A percentile compares a stretch with the other conserved stretches of the same genome.
These are phyloP conservation scores for Chelonoidis abingdonii DNA, from an alignment of 2,113 vertebrate species.

Conservation along the genomic window DNA sequence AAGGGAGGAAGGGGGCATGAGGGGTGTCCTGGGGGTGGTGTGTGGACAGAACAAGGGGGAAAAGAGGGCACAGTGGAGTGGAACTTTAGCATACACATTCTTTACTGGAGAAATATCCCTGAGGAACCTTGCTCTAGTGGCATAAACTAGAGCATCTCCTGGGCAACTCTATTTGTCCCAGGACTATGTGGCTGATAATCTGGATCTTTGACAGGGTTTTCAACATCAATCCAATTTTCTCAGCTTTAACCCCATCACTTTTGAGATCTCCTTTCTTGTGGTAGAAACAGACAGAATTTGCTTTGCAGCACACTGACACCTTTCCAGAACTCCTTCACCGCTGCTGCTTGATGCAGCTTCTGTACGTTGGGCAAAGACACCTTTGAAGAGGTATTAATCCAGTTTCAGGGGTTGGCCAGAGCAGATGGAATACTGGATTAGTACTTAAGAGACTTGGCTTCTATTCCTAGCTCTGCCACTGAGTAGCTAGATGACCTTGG, in stretches of 20 bases:
- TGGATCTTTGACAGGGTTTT: neutral
- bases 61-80: neutral
- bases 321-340: neutral
- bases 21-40: neutral
- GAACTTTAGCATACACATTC: neutral
- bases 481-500: neutral
- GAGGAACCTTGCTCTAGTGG: neutral
- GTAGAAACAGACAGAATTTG: neutral
- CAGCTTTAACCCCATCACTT: neutral
- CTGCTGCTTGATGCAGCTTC: neutral
- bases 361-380: neutral
- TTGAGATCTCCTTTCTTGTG: neutral
- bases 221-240: neutral
- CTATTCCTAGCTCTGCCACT: neutral
- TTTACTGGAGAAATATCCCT: neutral
- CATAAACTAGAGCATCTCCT: neutral
- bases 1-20: neutral
- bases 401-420: neutral
- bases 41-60: neutral
- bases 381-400: neutral
- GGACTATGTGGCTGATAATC: neutral
- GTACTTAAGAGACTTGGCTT: neutral
- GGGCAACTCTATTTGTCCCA: neutral
- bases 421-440: neutral
- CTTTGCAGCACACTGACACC: accelerated